These are phyloP conservation scores for Apis mellifera DNA, from an alignment of 1,140 invertebrate species.

Conservation along the genomic window DNA sequence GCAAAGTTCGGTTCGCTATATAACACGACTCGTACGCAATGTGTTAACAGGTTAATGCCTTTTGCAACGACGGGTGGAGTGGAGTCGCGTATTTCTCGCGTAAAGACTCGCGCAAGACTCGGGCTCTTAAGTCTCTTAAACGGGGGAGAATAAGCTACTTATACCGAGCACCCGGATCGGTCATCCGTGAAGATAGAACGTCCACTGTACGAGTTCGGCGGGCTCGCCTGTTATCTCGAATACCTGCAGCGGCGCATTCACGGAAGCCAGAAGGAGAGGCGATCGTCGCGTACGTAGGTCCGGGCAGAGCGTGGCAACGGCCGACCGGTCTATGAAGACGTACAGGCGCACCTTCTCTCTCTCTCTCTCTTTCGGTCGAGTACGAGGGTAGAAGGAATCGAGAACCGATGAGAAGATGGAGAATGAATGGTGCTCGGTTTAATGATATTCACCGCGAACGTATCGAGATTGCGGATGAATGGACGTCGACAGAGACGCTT, in stretches of 20 bases:
- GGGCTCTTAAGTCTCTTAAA: conserved; percentile 42
- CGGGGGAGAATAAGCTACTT: conserved; percentile 55
- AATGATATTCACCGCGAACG: conserved; percentile 48
- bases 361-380: not conserved
- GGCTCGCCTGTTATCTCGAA: conserved; percentile 47
- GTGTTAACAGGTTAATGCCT: not conserved
- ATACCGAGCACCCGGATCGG: conserved; percentile 27
- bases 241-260: conserved; percentile 20
- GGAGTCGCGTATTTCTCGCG: not conserved
- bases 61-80: not conserved
- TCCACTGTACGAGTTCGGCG: conserved; percentile 38
- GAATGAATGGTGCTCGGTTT: conserved; percentile 26
- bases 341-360: not conserved
- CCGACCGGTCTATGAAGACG: conserved; percentile 34
- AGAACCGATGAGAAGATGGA: not conserved
- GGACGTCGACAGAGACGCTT: conserved; percentile 46
- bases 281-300: not conserved
- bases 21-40: too few species aligned
- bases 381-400: not conserved
- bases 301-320: conserved; percentile 8
- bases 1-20: too few species aligned
- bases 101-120: not conserved
- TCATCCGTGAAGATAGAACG: conserved; percentile 43
- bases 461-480: conserved; percentile 49
- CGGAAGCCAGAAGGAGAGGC: conserved; percentile 35